These are phyloP conservation scores for Zosterops japonicus DNA, from an alignment of 2,113 vertebrate species.

Conservation along the genomic window DNA sequence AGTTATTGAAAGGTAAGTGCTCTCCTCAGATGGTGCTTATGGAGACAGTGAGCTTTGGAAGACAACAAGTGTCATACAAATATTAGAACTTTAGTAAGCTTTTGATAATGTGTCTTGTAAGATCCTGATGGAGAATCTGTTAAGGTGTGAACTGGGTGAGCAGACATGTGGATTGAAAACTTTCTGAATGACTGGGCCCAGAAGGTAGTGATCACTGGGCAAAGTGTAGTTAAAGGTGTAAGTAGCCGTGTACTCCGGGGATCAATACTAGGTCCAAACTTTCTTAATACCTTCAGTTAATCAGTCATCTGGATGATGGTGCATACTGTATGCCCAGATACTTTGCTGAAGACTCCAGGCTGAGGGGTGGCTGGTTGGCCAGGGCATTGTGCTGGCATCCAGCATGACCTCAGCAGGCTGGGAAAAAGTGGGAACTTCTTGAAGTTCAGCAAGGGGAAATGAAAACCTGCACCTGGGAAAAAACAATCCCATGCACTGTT, in stretches of 20 bases:
- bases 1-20: slow-evolving; percentile 77
- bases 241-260: background rate
- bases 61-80: rapidly evolving
- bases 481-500: background rate
- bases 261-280: background rate
- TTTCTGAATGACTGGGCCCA: background rate
- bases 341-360: background rate
- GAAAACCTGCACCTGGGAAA: background rate
- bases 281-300: background rate
- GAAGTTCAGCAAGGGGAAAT: background rate
- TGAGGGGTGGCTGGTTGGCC: background rate
- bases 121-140: background rate
- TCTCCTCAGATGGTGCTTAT: background rate
- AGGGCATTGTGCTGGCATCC: background rate
- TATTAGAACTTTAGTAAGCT: background rate
- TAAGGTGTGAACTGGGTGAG: background rate
- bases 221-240: background rate
- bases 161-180: background rate
- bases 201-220: background rate
- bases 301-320: background rate
- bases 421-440: background rate
- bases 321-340: too few relatives aligned
- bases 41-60: background rate
- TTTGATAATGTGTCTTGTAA: background rate
- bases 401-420: background rate